A percentile compares a stretch with the other conserved stretches of the same genome.
Conservation (phyloP, 2,888 invertebrate genomes). For the Drosophila eohydei region DNA sequence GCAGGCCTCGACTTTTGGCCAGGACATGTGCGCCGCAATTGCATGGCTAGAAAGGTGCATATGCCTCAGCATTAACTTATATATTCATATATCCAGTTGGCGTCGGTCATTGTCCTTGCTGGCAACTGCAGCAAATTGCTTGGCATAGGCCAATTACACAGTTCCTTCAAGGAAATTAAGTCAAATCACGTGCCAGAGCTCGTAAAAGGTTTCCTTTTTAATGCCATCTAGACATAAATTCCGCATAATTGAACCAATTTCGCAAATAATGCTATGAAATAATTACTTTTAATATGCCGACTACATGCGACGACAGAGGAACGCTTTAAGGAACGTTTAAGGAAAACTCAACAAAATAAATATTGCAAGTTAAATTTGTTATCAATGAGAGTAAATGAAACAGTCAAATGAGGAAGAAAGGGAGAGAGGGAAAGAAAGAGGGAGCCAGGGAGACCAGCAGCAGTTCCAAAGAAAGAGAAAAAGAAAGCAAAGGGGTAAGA, state of each 20-base stretch:
- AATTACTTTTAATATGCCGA: constrained; percentile 2
- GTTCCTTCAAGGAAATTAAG: constrained; percentile 63
- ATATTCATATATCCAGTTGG: constrained; percentile 4
- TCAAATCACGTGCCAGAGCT: constrained; percentile 53
- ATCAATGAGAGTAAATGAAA: background rate
- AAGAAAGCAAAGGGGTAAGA: background rate
- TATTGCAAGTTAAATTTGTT: background rate
- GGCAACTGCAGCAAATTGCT: constrained; percentile 66
- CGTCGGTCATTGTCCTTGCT: constrained; percentile 60
- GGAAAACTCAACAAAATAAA: background rate
- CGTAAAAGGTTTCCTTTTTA: constrained; percentile 13
- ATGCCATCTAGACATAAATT: constrained; percentile 25
- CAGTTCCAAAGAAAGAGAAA: background rate
- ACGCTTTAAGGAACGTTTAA: too few species aligned
- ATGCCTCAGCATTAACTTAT: constrained; percentile 7
- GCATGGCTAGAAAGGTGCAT: constrained; percentile 49
- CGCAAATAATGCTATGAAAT: background rate
- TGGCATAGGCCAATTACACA: constrained; percentile 68
- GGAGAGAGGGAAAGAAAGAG: background rate
- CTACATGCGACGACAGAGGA: background rate
- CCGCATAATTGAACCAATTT: constrained; percentile 20
- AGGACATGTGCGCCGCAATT: constrained; percentile 52
- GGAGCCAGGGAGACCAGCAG: background rate
- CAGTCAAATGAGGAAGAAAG: background rate
- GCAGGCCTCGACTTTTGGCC: constrained; percentile 38